Evolutionary conservation across 2,797 vertebrate genomes (phyloP), one percentile per base, ranked within the genome.

Genomic region (Acridotheres tristis): DNA sequence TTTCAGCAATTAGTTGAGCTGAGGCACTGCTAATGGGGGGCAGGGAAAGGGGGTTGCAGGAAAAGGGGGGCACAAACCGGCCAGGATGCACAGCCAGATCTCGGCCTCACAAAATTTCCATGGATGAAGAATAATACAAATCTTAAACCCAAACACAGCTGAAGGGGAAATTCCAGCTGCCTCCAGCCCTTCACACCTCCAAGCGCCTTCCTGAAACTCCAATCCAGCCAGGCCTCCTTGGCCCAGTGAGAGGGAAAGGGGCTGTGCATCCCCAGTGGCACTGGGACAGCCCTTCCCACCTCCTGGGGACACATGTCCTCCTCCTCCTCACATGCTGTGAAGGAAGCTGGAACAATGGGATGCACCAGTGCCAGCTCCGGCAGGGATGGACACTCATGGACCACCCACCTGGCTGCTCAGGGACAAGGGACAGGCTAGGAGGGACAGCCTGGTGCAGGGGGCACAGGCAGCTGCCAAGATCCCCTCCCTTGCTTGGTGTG

Each of bases 311-410:
- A 58, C 62, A 89, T 63, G 63, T 76, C 73, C 84, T 88, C 30
- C 76, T 88, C 30, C 76, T 2, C 71, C 55, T 68, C 23, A 10
- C 25, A 54, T 7, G 1, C 42, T 59, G 53, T 0, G 3, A 75
- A 87, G 87, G 84, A 94, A 93, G 38, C 58, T 50, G 40, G 62
- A 94, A 94, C 95, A 94, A 94, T 68, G 40, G 83, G 77, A 93
- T 72, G 66, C 54, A 17, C 4, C 47, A 55, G 58, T 67, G 88
- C 95, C 95, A 95, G 77, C 80, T 90, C 69, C 0, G 0, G 62
- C 65, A 27, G 69, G 50, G 80, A 75, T 67, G 80, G 80, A 75
- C 74, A 58, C 22, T 73, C 73, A 12, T 0, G 18, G 91, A 86
- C 90, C 93, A 93, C 93, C 68, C 47, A 27, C 62, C 45, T 6